Evolutionary conservation across 2,113 vertebrate species (phyloP).

Genomic region (Pyxicephalus adspersus): DNA sequence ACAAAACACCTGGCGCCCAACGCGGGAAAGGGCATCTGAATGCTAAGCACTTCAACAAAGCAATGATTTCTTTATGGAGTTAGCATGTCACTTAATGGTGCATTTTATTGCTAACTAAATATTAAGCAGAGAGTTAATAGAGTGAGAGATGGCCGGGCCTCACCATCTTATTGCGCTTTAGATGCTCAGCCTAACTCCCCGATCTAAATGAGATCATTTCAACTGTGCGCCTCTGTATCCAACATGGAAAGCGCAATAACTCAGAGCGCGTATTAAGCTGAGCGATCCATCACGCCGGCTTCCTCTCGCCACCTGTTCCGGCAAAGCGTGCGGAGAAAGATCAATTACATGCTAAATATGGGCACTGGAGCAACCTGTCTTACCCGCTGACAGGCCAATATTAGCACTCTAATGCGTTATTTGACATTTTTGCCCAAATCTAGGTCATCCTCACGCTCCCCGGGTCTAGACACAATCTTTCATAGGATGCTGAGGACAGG

Average conservation of each 20-base stretch:
- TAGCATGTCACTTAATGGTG: constrained; percentile 54
- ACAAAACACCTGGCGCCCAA: constrained; percentile 2
- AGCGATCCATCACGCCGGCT: constrained; percentile 30
- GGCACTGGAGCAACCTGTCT: constrained; percentile 28
- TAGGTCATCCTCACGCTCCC: constrained; percentile 27
- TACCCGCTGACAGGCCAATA: constrained; percentile 40
- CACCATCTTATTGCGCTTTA: constrained; percentile 45
- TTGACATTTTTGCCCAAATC: constrained; percentile 37
- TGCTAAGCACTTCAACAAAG: constrained; percentile 47
- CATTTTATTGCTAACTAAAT: constrained; percentile 57
- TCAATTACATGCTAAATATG: constrained; percentile 44
- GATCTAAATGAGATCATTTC: constrained; percentile 49
- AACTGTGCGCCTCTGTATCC: constrained; percentile 43
- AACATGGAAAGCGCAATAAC: constrained; percentile 43
- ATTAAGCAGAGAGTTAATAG: constrained; percentile 53
- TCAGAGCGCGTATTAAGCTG: constrained; percentile 28
- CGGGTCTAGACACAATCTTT: constrained; percentile 24
- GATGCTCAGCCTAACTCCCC: constrained; percentile 37
- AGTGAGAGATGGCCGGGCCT: constrained; percentile 22
- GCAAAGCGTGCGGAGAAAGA: constrained; percentile 28
- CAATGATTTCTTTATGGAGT: constrained; percentile 53
- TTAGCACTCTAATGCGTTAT: constrained; percentile 34
- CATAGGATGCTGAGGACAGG: not conserved
- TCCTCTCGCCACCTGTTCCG: constrained; percentile 19
- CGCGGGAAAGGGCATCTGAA: constrained; percentile 46